A percentile compares a stretch with the other conserved stretches of the same genome.
Conservation (phyloP, 2,113 vertebrate species). For the Pteronura brasiliensis region DNA sequence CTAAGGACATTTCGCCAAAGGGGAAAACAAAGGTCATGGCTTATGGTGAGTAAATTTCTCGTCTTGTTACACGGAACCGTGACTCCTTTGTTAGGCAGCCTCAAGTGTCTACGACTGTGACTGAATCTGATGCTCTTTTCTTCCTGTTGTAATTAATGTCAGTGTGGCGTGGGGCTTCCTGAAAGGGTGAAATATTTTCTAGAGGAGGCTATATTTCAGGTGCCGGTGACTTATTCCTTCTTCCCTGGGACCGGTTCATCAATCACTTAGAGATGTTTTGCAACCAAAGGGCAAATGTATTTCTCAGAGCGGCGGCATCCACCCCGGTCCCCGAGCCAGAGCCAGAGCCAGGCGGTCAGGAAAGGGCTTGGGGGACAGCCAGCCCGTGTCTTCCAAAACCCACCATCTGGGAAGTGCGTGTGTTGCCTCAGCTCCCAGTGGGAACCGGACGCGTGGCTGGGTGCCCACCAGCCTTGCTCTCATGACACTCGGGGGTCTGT, state of each 20-base stretch:
- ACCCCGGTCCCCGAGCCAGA: slow-evolving; percentile 8
- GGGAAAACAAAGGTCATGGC: slow-evolving; percentile 13
- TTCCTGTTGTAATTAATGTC: neutral
- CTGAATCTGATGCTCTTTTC: neutral
- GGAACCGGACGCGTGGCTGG: neutral
- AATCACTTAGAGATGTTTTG: slow-evolving; percentile 72
- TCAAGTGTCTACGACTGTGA: neutral
- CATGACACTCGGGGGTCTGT: neutral
- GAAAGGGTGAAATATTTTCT: slow-evolving; percentile 32
- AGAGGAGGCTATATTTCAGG: slow-evolving; percentile 32
- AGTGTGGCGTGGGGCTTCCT: neutral
- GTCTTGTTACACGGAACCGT: neutral
- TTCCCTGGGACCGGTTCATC: slow-evolving; percentile 54
- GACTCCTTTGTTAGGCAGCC: neutral
- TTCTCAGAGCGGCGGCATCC: slow-evolving; percentile 60
- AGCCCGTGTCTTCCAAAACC: slow-evolving; percentile 12
- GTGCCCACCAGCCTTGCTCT: neutral
- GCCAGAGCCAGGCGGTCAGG: slow-evolving; percentile 34
- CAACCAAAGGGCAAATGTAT: slow-evolving; percentile 58
- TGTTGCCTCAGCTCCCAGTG: neutral
- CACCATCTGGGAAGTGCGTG: slow-evolving; percentile 43
- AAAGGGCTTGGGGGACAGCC: slow-evolving; percentile 47
- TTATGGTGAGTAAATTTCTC: slow-evolving; percentile 3
- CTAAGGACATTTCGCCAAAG: neutral
- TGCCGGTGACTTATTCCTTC: slow-evolving; percentile 38